Evolutionary conservation across 1,140 invertebrate genomes (phyloP).

Genomic region (Nylanderia fulva): DNA sequence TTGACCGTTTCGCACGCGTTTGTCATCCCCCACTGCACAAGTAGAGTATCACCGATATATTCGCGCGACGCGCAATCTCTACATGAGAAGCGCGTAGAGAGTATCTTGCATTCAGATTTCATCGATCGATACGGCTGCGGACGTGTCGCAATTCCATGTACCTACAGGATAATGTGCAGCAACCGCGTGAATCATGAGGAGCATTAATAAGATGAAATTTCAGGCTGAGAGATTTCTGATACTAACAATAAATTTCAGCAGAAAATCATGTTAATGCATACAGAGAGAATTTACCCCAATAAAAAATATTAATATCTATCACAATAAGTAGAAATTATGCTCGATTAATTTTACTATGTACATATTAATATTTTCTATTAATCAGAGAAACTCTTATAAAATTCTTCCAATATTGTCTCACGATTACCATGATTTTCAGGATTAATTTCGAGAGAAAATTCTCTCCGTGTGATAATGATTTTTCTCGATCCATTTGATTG

Average conservation of each 20-base stretch:
- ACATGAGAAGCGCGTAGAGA: neutral
- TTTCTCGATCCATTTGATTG: too few species aligned
- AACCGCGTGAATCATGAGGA: neutral
- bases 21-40: slow-evolving; percentile 43
- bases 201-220: neutral
- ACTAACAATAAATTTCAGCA: neutral
- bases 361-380: too few species aligned
- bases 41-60: slow-evolving; percentile 40
- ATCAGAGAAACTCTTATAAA: too few species aligned
- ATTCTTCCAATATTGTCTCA: too few species aligned
- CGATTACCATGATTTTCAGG: too few species aligned
- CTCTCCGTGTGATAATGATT: too few species aligned
- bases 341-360: too few species aligned
- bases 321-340: too few species aligned
- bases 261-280: neutral
- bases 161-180: neutral
- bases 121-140: slow-evolving; percentile 31
- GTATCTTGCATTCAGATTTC: slow-evolving; percentile 5
- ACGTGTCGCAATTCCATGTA: neutral
- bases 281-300: too few species aligned
- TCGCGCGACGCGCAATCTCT: slow-evolving; percentile 21
- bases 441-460: too few species aligned
- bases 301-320: too few species aligned
- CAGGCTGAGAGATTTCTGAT: neutral
- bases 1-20: slow-evolving; percentile 43